Conservation (phyloP, 2,888 invertebrate genomes). For the Ormyrus rosae region DNA sequence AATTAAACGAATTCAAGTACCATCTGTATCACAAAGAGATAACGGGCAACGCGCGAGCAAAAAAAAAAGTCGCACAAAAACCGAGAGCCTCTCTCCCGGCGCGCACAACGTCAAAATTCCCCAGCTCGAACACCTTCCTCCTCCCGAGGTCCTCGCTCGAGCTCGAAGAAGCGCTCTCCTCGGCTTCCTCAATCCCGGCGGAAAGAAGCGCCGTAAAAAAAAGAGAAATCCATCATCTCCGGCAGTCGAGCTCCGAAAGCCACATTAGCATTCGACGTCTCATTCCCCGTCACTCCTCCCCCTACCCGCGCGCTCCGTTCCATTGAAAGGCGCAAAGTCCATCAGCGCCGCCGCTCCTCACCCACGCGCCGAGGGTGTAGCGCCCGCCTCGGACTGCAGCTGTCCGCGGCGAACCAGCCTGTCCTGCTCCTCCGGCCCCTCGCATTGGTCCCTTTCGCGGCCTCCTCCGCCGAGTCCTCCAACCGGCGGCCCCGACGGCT, state of each 20-base stretch:
- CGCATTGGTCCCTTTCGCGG: neutral
- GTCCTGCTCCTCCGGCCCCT: neutral
- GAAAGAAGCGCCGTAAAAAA: conserved; percentile 1
- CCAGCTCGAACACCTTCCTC: neutral
- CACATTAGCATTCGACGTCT: conserved; percentile 43
- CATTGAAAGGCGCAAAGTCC: conserved; percentile 19
- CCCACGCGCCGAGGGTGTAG: conserved; percentile 37
- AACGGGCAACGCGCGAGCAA: too few species aligned
- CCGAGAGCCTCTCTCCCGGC: neutral
- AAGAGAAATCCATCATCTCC: conserved; percentile 36
- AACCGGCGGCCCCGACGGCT: neutral
- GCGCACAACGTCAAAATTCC: conserved; percentile 4
- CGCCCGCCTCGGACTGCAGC: neutral
- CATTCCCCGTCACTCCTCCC: neutral
- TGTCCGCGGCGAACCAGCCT: neutral
- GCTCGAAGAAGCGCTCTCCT: neutral
- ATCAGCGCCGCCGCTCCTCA: neutral
- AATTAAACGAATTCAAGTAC: too few species aligned
- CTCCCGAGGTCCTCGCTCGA: neutral
- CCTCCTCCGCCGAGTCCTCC: neutral
- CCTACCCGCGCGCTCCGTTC: neutral
- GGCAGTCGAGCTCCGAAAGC: conserved; percentile 14
- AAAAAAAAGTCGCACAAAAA: too few species aligned
- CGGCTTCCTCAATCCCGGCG: neutral
- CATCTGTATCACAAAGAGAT: too few species aligned